Percentiles rank a stretch among this genome's conserved stretches.
Evolutionary conservation across 2,888 invertebrate species (phyloP).

Genomic region (Zygogramma bicolorata): DNA sequence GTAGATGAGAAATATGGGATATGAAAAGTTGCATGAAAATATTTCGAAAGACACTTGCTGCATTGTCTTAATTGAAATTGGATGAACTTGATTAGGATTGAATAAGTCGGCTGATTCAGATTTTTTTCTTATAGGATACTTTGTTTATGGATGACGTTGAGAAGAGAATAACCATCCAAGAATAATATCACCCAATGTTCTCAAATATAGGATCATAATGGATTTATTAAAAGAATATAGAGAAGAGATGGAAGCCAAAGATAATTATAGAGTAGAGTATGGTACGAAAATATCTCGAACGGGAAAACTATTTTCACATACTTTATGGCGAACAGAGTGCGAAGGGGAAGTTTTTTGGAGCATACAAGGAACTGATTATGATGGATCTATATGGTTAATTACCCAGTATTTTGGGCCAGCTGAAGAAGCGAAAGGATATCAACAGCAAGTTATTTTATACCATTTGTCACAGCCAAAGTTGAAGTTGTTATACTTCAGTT

Average conservation of each 20-base stretch:
- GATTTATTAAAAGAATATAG: slow-evolving; percentile 54
- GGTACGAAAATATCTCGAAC: slow-evolving; percentile 57
- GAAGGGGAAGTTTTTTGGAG: slow-evolving; percentile 64
- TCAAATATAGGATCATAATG: slow-evolving; percentile 35
- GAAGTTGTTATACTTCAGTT: slow-evolving; percentile 60
- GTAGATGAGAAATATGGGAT: no score
- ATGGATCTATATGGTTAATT: slow-evolving; percentile 60
- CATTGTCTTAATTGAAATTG: no score
- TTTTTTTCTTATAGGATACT: no score
- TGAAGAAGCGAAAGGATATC: slow-evolving; percentile 57
- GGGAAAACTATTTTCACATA: slow-evolving; percentile 63
- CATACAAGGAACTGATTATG: slow-evolving; percentile 61
- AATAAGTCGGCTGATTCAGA: no score
- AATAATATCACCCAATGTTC: background rate
- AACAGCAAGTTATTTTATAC: slow-evolving; percentile 61
- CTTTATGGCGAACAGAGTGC: slow-evolving; percentile 63
- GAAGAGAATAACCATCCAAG: no score
- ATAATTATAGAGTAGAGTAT: slow-evolving; percentile 59
- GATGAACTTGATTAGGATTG: no score
- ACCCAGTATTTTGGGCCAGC: slow-evolving; percentile 62
- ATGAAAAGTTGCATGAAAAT: no score
- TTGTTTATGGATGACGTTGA: no score
- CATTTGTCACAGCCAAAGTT: slow-evolving; percentile 62
- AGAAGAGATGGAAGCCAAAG: slow-evolving; percentile 53
- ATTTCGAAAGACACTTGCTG: no score